Conservation (phyloP, 2,888 invertebrate genomes). For the Hipparchia sbordonii region DNA sequence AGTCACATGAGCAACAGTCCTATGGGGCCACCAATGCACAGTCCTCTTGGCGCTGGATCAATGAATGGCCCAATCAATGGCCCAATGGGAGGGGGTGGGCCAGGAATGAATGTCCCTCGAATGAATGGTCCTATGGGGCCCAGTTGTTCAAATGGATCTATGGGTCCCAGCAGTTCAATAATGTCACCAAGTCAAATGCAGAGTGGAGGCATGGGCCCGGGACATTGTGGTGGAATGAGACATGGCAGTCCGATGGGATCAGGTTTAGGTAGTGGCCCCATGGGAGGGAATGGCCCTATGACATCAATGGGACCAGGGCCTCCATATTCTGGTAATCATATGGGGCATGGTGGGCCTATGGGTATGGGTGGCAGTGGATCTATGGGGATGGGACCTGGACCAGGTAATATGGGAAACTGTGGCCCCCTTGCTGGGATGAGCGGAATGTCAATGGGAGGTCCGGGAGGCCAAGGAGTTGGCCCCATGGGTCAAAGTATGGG, state of each 20-base stretch:
- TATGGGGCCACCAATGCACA: slow-evolving; percentile 90
- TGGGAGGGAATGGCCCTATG: slow-evolving; percentile 80
- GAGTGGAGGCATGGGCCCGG: slow-evolving; percentile 76
- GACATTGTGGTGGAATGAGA: slow-evolving; percentile 81
- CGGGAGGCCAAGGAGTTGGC: slow-evolving; percentile 80
- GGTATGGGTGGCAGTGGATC: slow-evolving; percentile 76
- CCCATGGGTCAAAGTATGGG: slow-evolving; percentile 84
- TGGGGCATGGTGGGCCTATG: slow-evolving; percentile 80
- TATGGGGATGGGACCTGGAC: slow-evolving; percentile 77
- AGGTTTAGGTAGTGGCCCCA: slow-evolving; percentile 82
- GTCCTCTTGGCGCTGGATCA: slow-evolving; percentile 83
- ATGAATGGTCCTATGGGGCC: slow-evolving; percentile 83
- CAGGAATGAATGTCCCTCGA: slow-evolving; percentile 80
- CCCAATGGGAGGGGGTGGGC: slow-evolving; percentile 84
- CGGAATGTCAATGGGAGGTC: slow-evolving; percentile 80
- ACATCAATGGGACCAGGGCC: slow-evolving; percentile 77
- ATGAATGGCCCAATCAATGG: slow-evolving; percentile 83
- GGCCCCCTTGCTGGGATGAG: slow-evolving; percentile 80
- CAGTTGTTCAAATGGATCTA: slow-evolving; percentile 82
- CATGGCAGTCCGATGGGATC: slow-evolving; percentile 82
- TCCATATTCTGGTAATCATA: slow-evolving; percentile 76
- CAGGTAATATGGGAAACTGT: slow-evolving; percentile 78
- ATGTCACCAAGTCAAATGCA: slow-evolving; percentile 81
- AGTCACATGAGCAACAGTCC: slow-evolving; percentile 87
- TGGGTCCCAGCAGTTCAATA: slow-evolving; percentile 82